These are phyloP conservation scores for Embiotoca jacksoni DNA, from an alignment of 2,113 vertebrate genomes.

Conservation along the genomic window DNA sequence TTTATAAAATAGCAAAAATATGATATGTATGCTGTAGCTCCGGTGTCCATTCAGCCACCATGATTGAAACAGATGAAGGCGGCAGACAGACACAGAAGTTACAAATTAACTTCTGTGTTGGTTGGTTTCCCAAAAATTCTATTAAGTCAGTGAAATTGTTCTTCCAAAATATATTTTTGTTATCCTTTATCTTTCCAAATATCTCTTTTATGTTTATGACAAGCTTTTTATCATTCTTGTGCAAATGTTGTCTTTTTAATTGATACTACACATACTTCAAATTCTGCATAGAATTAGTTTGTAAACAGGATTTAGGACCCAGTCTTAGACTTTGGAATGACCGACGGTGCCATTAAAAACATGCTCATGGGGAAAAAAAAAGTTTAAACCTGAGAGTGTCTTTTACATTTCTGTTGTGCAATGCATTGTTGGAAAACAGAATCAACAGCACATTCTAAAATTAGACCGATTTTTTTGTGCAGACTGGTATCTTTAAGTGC, in stretches of 20 bases:
- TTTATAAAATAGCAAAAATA: no score
- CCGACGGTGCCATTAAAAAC: neutral
- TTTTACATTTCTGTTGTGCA: neutral
- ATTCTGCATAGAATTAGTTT: neutral
- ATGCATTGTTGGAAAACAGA: neutral
- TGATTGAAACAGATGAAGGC: neutral
- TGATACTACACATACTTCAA: neutral
- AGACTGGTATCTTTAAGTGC: neutral
- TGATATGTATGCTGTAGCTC: no score
- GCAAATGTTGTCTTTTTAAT: no score
- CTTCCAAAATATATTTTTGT: no score
- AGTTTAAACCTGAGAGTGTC: neutral
- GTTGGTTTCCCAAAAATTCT: no score
- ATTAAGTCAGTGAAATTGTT: no score
- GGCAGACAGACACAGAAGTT: neutral
- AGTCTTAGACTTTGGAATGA: neutral
- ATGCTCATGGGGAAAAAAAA: neutral
- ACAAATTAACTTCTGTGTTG: no score
- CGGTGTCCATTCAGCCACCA: neutral
- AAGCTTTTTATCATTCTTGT: no score
- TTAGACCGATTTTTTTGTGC: neutral
- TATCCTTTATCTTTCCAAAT: no score
- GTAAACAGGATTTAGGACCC: neutral
- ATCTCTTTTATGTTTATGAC: no score
- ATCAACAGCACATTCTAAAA: no score